Percentiles rank a stretch among this genome's conserved stretches.
phyloP scores from a whole-genome alignment of 2,888 invertebrate genomes.

The Spilarctia lutea region DNA sequence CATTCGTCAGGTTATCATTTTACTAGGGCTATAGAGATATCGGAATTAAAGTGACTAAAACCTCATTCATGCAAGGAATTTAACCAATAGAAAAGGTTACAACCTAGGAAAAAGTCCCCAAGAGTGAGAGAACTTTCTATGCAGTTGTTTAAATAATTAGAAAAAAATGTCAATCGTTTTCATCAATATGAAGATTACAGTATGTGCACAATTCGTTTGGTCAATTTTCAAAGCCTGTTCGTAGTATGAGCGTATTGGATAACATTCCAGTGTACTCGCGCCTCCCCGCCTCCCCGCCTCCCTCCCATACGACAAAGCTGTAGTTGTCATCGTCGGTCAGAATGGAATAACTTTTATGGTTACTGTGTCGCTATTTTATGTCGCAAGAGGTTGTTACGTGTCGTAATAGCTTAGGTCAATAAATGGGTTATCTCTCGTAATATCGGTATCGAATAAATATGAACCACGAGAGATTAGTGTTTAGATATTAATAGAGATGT shows the following conservation, averaged over 20 bases:
- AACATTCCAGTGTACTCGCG: background rate
- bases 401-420: background rate
- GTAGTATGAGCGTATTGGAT: background rate
- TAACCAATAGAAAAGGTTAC: too few relatives aligned
- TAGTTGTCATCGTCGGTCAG: background rate
- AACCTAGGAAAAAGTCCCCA: too few relatives aligned
- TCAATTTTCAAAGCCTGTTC: background rate
- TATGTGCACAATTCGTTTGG: background rate
- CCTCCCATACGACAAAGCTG: background rate
- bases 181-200: background rate
- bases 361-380: background rate
- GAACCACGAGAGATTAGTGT: background rate
- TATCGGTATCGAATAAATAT: background rate
- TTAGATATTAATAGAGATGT: background rate
- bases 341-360: background rate
- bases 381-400: background rate
- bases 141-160: too few relatives aligned
- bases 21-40: too few relatives aligned
- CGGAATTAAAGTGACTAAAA: too few relatives aligned
- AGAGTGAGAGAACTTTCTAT: too few relatives aligned
- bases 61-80: too few relatives aligned
- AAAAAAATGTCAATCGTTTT: background rate
- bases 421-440: background rate
- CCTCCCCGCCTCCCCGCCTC: background rate
- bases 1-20: too few relatives aligned